Base-by-base conservation (phyloP, 2,888 invertebrate genomes). In the Tetramorium bicarinatum region DNA sequence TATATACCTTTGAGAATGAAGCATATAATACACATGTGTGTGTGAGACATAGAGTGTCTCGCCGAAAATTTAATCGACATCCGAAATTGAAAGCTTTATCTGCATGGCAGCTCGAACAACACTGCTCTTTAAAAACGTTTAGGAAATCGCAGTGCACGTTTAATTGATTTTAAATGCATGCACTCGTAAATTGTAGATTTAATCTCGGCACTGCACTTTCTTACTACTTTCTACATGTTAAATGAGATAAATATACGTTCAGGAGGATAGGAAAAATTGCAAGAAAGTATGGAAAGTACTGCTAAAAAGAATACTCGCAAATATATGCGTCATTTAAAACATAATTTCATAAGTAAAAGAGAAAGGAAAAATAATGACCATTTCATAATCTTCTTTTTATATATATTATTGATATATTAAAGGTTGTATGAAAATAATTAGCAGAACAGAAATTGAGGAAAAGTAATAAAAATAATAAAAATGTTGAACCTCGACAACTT, bases 211-310 rank as follows among this genome's bases (percentile, higher is more conserved):
- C 13, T 56, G 25, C 52, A 49, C 38, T 76, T 62, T 76, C 25
- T 52, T 76, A 11, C 9, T 1, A 62, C 75, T 47, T 74, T 61
- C 72, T 72, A 72, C 71, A 69, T 69, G 13, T 71, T 54, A 38
- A 44, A 75, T 34, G 49, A 62, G 49, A 49, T 25, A 25, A n/a
- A 21, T 18, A 13, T 3, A 44, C 11, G n/a, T 64, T 25, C 25
- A 18, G 7, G 38, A 13, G 7, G 34, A 52, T 34, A 38, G 74
- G 29, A 76, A 21, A 52, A 52, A 52, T 13, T 52, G 7, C 25
- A 38, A 34, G 52, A 64, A 52, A 52, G 15, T 25, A 18, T 41
- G 4, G 38, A 76, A 64, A 64, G 21, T 18, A n/a, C 38, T 25
- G 9, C 15, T 21, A 9, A 38, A 15, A 62, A 64, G 67, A 15